Conservation (phyloP, 2,888 invertebrate genomes). For the Drosophila rubida region DNA sequence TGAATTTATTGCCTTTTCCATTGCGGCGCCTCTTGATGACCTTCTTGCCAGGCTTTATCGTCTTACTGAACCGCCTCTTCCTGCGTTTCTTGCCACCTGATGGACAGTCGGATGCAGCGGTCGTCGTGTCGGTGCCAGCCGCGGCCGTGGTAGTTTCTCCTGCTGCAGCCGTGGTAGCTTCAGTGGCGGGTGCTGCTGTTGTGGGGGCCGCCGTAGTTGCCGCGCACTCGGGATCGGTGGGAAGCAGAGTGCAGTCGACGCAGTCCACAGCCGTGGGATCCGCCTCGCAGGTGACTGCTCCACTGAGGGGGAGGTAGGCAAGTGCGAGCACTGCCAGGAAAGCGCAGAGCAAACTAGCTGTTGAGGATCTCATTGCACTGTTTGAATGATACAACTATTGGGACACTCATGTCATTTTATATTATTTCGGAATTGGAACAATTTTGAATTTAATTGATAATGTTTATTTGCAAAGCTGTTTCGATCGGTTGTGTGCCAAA, state of each 20-base stretch:
- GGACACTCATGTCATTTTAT: not conserved
- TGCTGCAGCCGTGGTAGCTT: not conserved
- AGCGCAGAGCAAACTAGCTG: not conserved
- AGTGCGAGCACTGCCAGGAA: not conserved
- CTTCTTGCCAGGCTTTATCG: conserved; percentile 5
- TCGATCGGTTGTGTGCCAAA: not conserved
- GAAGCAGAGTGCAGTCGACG: not conserved
- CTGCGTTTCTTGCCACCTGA: not conserved
- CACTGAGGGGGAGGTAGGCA: conserved; percentile 12
- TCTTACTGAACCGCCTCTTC: not conserved
- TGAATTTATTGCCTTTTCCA: conserved; percentile 2
- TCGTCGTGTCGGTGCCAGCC: conserved; percentile 3
- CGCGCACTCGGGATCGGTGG: not conserved
- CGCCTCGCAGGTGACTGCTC: conserved; percentile 8
- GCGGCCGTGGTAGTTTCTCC: conserved; percentile 1
- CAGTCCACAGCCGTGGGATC: not conserved
- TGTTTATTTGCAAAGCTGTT: conserved; percentile 10
- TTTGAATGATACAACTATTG: not conserved
- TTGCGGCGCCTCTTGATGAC: conserved; percentile 11
- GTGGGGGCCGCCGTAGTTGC: conserved; percentile 1
- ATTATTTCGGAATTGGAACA: not conserved
- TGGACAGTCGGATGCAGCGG: not conserved
- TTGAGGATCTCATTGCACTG: conserved; percentile 7
- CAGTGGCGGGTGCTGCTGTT: not conserved
- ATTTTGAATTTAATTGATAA: not conserved